phyloP scores from a whole-genome alignment of 1,140 invertebrate genomes.

The Intoshia linei region DNA sequence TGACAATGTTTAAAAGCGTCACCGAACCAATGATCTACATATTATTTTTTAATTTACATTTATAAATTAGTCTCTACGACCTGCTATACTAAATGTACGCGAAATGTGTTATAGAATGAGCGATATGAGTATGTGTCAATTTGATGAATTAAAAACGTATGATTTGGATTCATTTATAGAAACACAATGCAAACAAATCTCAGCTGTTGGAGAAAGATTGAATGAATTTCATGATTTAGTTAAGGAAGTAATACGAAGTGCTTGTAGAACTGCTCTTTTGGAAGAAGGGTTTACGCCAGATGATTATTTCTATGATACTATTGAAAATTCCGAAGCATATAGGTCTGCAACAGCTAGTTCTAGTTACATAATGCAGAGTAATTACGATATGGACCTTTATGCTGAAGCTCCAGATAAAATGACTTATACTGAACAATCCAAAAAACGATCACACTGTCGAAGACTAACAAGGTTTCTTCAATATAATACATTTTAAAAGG shows the following conservation, averaged over 20 bases:
- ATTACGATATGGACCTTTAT: conserved; percentile 25
- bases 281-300: conserved; percentile 36
- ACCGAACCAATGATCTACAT: too few relatives aligned
- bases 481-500: not conserved
- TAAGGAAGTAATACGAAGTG: conserved; percentile 31
- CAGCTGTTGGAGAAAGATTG: conserved; percentile 20
- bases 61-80: conserved; percentile 27
- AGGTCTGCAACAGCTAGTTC: conserved; percentile 15
- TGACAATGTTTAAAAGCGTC: too few relatives aligned
- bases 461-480: conserved; percentile 30
- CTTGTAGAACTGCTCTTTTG: conserved; percentile 36
- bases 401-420: conserved; percentile 27
- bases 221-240: conserved; percentile 29
- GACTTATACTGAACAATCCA: conserved; percentile 44
- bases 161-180: conserved; percentile 26
- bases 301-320: conserved; percentile 24
- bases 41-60: not conserved
- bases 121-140: conserved; percentile 23
- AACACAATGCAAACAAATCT: conserved; percentile 18
- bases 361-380: conserved; percentile 15
- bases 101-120: conserved; percentile 30
- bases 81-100: conserved; percentile 33
- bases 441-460: conserved; percentile 39
- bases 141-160: conserved; percentile 22
- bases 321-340: conserved; percentile 15